phyloP scores from a whole-genome alignment of 2,888 invertebrate species.

The Strigamia crassipes region DNA sequence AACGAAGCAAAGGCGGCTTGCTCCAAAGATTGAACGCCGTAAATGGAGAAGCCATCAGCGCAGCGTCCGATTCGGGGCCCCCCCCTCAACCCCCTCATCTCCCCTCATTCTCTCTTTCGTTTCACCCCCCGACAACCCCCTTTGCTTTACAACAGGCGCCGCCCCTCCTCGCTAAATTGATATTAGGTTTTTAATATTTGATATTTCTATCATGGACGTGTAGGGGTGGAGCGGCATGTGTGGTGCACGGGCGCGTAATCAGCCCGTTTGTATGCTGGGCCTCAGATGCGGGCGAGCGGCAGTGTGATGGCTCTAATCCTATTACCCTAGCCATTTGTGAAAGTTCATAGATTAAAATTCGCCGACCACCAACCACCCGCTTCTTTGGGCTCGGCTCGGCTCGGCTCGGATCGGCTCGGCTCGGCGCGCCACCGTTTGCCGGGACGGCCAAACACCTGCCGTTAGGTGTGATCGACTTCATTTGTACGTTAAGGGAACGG shows the following conservation, averaged over 20 bases:
- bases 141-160: background rate
- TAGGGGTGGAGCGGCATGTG: background rate
- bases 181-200: slow-evolving; percentile 51
- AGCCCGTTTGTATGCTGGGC: slow-evolving; percentile 48
- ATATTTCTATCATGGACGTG: slow-evolving; percentile 49
- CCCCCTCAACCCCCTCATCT: background rate
- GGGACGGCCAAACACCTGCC: background rate
- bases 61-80: background rate
- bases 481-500: too few relatives aligned
- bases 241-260: slow-evolving; percentile 36
- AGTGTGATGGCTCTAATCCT: slow-evolving; percentile 46
- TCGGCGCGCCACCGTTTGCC: background rate
- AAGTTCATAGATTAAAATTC: slow-evolving; percentile 48
- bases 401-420: too few relatives aligned
- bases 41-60: background rate
- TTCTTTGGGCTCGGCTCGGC: background rate
- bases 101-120: background rate
- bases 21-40: slow-evolving; percentile 42
- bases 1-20: background rate
- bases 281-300: slow-evolving; percentile 3
- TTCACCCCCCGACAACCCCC: too few relatives aligned
- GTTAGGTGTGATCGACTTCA: background rate
- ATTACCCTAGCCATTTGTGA: slow-evolving; percentile 47
- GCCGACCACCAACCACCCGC: slow-evolving; percentile 16
- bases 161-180: slow-evolving; percentile 48